Conservation (phyloP, 2,113 vertebrate species). For the Cottus gobio region DNA sequence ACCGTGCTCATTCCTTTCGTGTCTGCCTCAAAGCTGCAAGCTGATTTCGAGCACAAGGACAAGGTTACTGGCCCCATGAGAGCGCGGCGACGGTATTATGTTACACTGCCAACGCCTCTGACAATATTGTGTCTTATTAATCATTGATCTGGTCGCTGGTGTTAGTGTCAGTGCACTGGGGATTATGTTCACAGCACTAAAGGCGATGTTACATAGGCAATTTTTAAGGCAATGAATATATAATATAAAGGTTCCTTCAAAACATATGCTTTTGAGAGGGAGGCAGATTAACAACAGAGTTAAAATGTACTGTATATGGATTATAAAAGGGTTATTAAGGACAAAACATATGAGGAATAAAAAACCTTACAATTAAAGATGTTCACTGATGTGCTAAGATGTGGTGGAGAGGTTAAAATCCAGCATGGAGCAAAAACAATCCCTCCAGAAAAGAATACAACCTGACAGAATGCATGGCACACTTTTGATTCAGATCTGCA, state of each 20-base stretch:
- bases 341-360: not conserved
- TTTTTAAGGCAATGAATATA: slow-evolving; percentile 49
- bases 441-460: not conserved
- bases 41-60: slow-evolving; percentile 63
- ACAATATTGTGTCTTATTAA: slow-evolving; percentile 79
- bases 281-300: not conserved
- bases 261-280: not conserved
- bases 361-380: slow-evolving; percentile 1
- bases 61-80: slow-evolving; percentile 63
- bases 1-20: slow-evolving; percentile 27
- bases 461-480: not conserved
- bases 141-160: slow-evolving; percentile 80
- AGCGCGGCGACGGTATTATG: slow-evolving; percentile 59
- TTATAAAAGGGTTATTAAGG: slow-evolving; percentile 13
- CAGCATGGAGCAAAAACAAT: not conserved
- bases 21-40: slow-evolving; percentile 43
- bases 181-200: slow-evolving; percentile 66
- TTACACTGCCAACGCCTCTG: slow-evolving; percentile 62
- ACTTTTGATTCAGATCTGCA: slow-evolving; percentile 1
- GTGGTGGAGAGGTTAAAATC: slow-evolving; percentile 3
- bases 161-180: slow-evolving; percentile 69
- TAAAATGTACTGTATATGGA: not conserved
- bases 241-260: slow-evolving; percentile 1
- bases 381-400: not conserved
- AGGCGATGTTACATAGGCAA: slow-evolving; percentile 46